Percentiles rank a stretch among this genome's conserved stretches.
phyloP scores from a whole-genome alignment of 1,140 invertebrate genomes.

The Schlechtendalia chinensis region DNA sequence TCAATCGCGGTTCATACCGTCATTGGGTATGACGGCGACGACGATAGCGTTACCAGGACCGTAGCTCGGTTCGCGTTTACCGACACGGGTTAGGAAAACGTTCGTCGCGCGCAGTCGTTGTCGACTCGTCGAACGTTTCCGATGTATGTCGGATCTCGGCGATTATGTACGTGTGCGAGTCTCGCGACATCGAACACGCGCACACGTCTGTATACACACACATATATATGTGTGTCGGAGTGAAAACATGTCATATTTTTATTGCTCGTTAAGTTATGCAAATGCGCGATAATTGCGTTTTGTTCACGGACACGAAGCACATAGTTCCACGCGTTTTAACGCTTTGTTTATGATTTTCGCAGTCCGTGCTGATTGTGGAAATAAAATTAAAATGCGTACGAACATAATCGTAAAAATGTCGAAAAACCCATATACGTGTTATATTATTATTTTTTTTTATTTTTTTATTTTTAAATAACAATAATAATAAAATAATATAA shows the following conservation, averaged over 20 bases:
- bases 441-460: constrained; percentile 3
- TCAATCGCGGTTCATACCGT: no score
- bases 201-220: no score
- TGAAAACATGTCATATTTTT: constrained; percentile 38
- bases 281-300: constrained; percentile 46
- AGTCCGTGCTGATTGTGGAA: constrained; percentile 14
- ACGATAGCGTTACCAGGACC: no score
- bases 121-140: no score
- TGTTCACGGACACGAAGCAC: constrained; percentile 43
- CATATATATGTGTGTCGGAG: neutral
- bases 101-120: no score
- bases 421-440: constrained; percentile 32
- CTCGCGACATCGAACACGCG: neutral
- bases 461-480: no score
- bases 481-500: constrained; percentile 13
- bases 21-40: no score
- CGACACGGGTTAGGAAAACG: neutral
- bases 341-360: constrained; percentile 20
- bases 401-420: constrained; percentile 40
- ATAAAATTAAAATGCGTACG: neutral
- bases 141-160: neutral
- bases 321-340: constrained; percentile 44
- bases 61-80: neutral
- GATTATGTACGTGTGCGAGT: neutral
- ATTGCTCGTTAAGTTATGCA: constrained; percentile 41